phyloP scores from a whole-genome alignment of 2,797 vertebrate species.

The Scleropages formosus region DNA sequence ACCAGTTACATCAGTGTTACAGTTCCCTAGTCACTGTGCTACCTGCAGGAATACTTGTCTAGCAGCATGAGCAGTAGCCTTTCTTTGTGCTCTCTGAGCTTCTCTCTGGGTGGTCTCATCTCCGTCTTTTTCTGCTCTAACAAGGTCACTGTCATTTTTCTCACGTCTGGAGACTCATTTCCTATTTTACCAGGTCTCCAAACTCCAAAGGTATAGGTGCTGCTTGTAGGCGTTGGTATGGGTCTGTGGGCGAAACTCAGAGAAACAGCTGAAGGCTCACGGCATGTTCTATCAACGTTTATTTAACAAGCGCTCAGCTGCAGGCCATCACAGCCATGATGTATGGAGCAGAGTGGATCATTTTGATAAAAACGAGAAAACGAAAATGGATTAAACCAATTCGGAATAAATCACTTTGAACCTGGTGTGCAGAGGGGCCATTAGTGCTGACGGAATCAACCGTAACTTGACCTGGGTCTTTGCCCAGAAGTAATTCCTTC shows the following conservation, averaged over 20 bases:
- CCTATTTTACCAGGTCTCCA: too few species aligned
- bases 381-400: background rate
- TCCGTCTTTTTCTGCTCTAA: too few species aligned
- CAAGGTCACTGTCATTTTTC: too few species aligned
- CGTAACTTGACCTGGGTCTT: constrained; percentile 10
- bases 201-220: too few species aligned
- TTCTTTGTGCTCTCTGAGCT: too few species aligned
- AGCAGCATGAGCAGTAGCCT: too few species aligned
- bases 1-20: too few species aligned
- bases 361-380: background rate
- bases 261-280: constrained; percentile 5
- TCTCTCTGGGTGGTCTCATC: too few species aligned
- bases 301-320: background rate
- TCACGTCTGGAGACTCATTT: too few species aligned
- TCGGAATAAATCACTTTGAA: background rate
- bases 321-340: background rate
- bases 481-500: constrained; percentile 9
- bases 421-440: background rate
- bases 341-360: background rate
- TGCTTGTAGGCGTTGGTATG: too few species aligned
- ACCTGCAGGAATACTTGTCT: too few species aligned
- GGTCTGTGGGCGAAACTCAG: background rate
- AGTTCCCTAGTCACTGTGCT: too few species aligned
- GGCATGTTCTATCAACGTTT: background rate
- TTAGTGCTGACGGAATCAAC: constrained; percentile 12